Evolutionary conservation across 23 tunicate genomes (phyloP), one percentile per base, ranked within the genome.

Genomic region (Halocynthia roretzi): DNA sequence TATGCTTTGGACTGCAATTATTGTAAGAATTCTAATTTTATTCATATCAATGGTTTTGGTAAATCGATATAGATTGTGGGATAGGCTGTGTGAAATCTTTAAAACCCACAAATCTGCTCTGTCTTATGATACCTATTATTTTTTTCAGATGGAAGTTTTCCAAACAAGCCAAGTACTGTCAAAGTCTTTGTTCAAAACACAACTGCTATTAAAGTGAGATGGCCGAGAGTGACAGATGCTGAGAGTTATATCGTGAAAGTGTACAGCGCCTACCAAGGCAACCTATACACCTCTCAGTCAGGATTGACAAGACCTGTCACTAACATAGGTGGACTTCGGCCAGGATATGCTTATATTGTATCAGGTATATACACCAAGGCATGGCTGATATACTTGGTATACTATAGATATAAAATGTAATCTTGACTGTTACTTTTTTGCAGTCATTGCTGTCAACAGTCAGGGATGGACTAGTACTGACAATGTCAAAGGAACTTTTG

Each of bases 91-190:
- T 31, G 44, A 31, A 31, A 31, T 31, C 44, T 31, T 31, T 4
- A 31, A 31, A 31, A 31, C 44, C 44, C 4, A 31, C 44, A 31
- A 31, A 31, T 31, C 44, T 31, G 44, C 44, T 31, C 44, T 31
- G 44, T 31, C 44, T 31, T 31, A 31, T 31, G 44, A 31, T 1
- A 31, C 4, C 44, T 31, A 31, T 31, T 31, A 31, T 31, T 31
- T 58, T 14, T 67, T 70, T 70, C 6, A 74, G 78, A 74, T 54
- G 78, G 78, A 50, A 62, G 56, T 19, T 74, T 53, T 21, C 15
- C 55, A 19, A 74, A 54, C 48, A 48, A 20, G 56, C 78, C 63
- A 10, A 53, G 12, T 8, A 48, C 12, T 12, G 78, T 74, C 64
- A 74, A 8, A 74, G 64, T 64, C n/a, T 74, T 48, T 19, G 64